Evolutionary conservation across 2,888 invertebrate species (phyloP), one percentile per base, ranked within the genome.

Genomic region (Plebejus anna): DNA sequence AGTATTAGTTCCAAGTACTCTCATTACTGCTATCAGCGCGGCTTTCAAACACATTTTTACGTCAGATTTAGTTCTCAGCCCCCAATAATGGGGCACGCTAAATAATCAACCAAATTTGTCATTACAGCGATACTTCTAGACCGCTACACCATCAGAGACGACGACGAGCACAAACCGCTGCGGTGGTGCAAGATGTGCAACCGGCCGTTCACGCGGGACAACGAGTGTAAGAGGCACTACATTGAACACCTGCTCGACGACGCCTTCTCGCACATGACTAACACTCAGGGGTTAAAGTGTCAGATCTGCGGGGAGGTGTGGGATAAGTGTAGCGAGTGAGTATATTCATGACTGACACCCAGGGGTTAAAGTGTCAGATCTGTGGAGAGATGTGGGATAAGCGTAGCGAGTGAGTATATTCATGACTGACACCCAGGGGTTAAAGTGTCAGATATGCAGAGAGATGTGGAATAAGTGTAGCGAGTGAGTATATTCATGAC

Each of bases 221-320:
- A 84, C 73, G 90, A 91, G 16, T 80, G 80, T 7, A 90, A 91
- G 38, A 75, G 90, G 0, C 92, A 92, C 59, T 71, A 88, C 0
- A 85, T 91, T 0, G 90, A 92, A 16, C 92, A 92, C 51, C 75
- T 92, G 0, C 78, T 90, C 0, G 13, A n/a, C 0, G 86, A 91
- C 22, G 91, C 92, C 0, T 82, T 82, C 51, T 51, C 78, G 0
- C 81, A 81, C 2, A 81, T 81, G 0, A 0, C 3, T 0, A 22
- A 22, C 22, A 22, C 22, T 22, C 22, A 22, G 22, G 0, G 0
- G 22, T 22, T 22, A 22, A 22, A 22, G 22, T 22, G 22, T 22
- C 22, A 22, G 22, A 22, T 22, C 22, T 22, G 22, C 22, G 22
- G 22, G 22, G 22, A 22, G 22, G 0, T 22, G 22, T 22, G 22